phyloP scores from a whole-genome alignment of 1,140 invertebrate species.

The Drosophila ogumai region DNA sequence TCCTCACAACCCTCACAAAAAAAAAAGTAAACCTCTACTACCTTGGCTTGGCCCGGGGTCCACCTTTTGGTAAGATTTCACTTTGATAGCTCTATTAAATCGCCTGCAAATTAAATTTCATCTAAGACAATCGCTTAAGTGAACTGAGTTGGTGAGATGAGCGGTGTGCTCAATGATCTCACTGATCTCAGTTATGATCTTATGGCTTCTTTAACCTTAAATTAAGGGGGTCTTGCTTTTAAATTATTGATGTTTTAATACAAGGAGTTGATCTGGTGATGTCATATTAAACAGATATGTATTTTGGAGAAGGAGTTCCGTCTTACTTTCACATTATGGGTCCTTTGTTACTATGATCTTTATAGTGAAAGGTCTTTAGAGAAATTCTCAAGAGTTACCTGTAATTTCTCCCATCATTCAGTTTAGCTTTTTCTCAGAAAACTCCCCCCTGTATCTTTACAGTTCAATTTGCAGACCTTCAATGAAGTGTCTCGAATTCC shows the following conservation, averaged over 20 bases:
- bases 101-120: conserved; percentile 36
- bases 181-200: background rate
- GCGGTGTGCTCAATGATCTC: background rate
- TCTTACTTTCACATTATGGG: too few species aligned
- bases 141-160: background rate
- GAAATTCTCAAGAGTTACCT: too few species aligned
- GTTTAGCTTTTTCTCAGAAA: background rate
- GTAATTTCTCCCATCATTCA: too few species aligned
- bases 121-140: conserved; percentile 30
- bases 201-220: background rate
- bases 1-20: background rate
- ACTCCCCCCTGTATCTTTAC: background rate
- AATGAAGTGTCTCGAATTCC: conserved; percentile 1
- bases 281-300: too few species aligned
- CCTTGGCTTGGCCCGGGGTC: background rate
- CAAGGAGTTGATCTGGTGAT: background rate
- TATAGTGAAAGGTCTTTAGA: too few species aligned
- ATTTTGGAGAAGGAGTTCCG: too few species aligned
- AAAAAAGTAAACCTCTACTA: too few species aligned
- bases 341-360: too few species aligned
- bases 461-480: conserved; percentile 4
- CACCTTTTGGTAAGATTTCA: conserved; percentile 22
- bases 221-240: too few species aligned
- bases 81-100: conserved; percentile 71
- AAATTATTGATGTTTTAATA: background rate